Conservation (phyloP, 2,888 invertebrate genomes). For the Tetranychus truncatus region DNA sequence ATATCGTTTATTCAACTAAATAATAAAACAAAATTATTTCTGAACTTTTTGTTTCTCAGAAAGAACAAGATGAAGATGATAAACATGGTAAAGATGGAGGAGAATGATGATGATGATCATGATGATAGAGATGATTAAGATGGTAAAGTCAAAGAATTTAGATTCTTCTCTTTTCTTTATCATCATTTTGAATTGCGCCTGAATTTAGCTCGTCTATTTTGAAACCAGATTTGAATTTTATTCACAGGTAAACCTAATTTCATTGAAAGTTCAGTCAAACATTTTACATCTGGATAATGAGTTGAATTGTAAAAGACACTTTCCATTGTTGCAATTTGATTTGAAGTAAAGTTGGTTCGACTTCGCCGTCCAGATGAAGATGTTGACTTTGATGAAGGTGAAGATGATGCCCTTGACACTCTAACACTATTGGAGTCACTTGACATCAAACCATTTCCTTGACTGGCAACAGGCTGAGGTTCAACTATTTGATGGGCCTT, state of each 20-base stretch:
- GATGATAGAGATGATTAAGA: neutral
- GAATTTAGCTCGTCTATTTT: neutral
- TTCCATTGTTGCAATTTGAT: slow-evolving; percentile 2
- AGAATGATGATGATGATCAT: neutral
- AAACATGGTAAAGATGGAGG: neutral
- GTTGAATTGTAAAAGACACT: neutral
- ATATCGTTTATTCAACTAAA: too few relatives aligned
- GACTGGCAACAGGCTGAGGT: too few relatives aligned
- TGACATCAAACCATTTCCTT: too few relatives aligned
- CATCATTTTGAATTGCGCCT: neutral
- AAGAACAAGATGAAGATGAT: neutral
- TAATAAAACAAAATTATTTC: too few relatives aligned
- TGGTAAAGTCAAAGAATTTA: neutral
- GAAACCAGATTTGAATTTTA: slow-evolving; percentile 4
- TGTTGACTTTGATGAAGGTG: neutral
- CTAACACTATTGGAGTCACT: too few relatives aligned
- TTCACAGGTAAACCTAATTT: neutral
- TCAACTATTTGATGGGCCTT: too few relatives aligned
- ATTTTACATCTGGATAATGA: neutral
- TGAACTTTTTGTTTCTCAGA: neutral
- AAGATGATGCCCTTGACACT: neutral
- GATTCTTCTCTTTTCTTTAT: neutral
- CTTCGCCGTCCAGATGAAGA: neutral
- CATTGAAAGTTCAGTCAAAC: neutral
- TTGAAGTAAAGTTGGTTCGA: neutral